phyloP scores from a whole-genome alignment of 1,140 invertebrate species.

The Bombus soroeensis region DNA sequence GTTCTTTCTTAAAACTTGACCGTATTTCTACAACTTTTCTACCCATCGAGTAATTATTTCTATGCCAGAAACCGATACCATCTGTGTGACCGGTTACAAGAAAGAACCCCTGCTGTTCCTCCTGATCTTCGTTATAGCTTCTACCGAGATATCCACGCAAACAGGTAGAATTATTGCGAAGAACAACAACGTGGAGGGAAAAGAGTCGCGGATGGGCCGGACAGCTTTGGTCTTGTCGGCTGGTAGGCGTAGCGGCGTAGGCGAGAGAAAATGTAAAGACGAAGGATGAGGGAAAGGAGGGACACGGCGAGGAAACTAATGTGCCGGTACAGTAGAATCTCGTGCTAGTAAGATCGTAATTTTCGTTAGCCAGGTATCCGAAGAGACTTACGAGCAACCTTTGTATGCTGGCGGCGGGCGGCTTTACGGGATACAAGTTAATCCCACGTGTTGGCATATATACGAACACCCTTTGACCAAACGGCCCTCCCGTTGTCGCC shows the following conservation, averaged over 20 bases:
- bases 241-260: conserved; percentile 75
- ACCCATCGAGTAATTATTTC: conserved; percentile 29
- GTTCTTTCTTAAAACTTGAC: background rate
- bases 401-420: conserved; percentile 73
- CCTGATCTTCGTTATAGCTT: conserved; percentile 55
- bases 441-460: conserved; percentile 70
- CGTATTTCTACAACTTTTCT: conserved; percentile 16
- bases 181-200: background rate
- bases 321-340: conserved; percentile 65
- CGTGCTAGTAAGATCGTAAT: conserved; percentile 77
- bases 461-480: conserved; percentile 62
- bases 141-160: conserved; percentile 63
- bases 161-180: conserved; percentile 68
- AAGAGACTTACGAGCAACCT: conserved; percentile 74
- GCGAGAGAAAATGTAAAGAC: conserved; percentile 59
- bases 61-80: background rate
- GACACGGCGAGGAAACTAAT: conserved; percentile 70
- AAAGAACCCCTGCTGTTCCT: conserved; percentile 24
- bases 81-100: background rate
- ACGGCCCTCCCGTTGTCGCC: conserved; percentile 25
- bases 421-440: conserved; percentile 78
- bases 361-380: conserved; percentile 76
- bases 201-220: conserved; percentile 43
- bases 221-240: background rate
- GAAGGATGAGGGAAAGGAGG: background rate